A percentile compares a stretch with the other conserved stretches of the same genome.
These are phyloP conservation scores for Beroe ovata DNA, from an alignment of 37 sponge, comb jelly and placozoan genomes.

Conservation along the genomic window DNA sequence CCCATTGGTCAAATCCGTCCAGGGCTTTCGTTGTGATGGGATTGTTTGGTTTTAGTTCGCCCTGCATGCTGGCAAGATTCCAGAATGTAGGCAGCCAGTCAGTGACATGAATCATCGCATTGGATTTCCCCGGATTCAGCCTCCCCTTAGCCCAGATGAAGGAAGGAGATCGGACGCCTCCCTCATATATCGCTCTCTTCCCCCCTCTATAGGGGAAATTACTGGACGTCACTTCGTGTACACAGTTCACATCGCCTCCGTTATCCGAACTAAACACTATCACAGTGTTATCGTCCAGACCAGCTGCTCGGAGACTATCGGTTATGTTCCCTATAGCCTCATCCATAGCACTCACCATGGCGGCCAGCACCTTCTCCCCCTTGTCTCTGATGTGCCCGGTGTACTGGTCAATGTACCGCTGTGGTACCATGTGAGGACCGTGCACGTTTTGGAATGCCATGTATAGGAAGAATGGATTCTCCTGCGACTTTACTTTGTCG, in stretches of 20 bases:
- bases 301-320: background rate
- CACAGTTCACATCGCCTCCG: conserved; percentile 58
- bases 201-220: conserved; percentile 40
- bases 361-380: background rate
- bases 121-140: background rate
- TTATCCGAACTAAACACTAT: conserved; percentile 58
- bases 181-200: conserved; percentile 43
- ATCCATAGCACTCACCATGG: conserved; percentile 57
- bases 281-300: conserved; percentile 42
- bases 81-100: conserved; percentile 68
- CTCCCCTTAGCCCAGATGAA: conserved; percentile 8
- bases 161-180: conserved; percentile 27
- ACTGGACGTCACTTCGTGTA: background rate
- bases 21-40: conserved; percentile 20
- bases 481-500: background rate
- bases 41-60: background rate
- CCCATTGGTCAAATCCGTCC: conserved; percentile 30
- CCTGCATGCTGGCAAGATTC: background rate
- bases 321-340: conserved; percentile 65
- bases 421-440: conserved; percentile 44
- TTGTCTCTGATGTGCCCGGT: conserved; percentile 11
- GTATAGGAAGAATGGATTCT: conserved; percentile 42
- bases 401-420: conserved; percentile 65
- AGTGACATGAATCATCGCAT: conserved; percentile 61
- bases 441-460: conserved; percentile 58